These are phyloP conservation scores for Himalopsyche japonica DNA, from an alignment of 2,888 invertebrate genomes.

Conservation along the genomic window DNA sequence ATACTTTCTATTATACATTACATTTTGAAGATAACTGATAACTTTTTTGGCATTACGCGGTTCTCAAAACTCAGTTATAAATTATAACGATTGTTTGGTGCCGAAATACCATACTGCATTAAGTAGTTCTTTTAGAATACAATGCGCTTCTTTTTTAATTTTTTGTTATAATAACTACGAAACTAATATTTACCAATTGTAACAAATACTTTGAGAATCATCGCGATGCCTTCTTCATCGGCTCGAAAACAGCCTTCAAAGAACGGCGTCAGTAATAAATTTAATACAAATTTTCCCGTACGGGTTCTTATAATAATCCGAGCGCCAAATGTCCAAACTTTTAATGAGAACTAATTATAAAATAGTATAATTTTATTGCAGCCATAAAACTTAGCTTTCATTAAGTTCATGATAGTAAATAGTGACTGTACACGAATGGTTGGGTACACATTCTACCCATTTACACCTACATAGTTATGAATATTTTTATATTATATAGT, in stretches of 20 bases:
- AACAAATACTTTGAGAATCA: not conserved
- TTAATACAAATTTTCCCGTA: not conserved
- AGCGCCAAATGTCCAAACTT: not conserved
- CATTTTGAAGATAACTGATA: too few relatives aligned
- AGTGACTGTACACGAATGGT: not conserved
- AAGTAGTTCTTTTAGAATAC: too few relatives aligned
- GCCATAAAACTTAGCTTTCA: not conserved
- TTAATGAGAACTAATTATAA: constrained; percentile 1
- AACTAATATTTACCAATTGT: too few relatives aligned
- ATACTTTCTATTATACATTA: too few relatives aligned
- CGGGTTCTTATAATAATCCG: not conserved
- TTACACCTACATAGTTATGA: not conserved
- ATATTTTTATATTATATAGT: not conserved
- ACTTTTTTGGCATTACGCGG: too few relatives aligned
- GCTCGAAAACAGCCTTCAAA: not conserved
- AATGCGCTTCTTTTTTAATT: too few relatives aligned
- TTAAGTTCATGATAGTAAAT: not conserved
- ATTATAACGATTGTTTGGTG: too few relatives aligned
- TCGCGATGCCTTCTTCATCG: not conserved
- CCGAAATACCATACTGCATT: too few relatives aligned
- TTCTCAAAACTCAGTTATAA: too few relatives aligned
- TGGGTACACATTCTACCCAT: not conserved
- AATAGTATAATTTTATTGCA: not conserved
- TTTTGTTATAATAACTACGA: too few relatives aligned
- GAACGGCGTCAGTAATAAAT: not conserved